These are phyloP conservation scores for Python bivittatus DNA, from an alignment of 2,113 vertebrate genomes.

Conservation along the genomic window DNA sequence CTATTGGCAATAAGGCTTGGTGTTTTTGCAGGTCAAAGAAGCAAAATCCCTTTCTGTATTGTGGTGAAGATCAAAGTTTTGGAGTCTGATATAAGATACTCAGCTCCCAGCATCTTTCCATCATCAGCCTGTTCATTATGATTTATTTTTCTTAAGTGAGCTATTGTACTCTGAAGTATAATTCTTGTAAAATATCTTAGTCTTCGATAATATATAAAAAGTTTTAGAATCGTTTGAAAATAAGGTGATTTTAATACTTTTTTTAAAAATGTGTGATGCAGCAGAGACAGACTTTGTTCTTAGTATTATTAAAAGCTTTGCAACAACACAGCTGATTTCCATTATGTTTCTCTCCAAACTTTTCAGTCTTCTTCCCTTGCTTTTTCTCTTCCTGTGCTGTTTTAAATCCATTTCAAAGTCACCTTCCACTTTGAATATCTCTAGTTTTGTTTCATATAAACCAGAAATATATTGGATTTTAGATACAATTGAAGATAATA, in stretches of 20 bases:
- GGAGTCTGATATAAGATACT: neutral
- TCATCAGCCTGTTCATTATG: constrained; percentile 4
- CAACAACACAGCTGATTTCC: constrained; percentile 22
- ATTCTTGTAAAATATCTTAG: constrained; percentile 22
- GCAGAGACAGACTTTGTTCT: constrained; percentile 28
- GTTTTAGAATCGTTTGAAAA: constrained; percentile 37
- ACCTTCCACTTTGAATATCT: constrained; percentile 46
- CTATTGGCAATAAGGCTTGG: neutral
- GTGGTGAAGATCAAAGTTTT: neutral
- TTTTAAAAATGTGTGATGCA: constrained; percentile 3
- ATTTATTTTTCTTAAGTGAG: constrained; percentile 7
- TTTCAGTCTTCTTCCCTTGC: constrained; percentile 36
- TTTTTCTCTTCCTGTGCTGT: neutral
- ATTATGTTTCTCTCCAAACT: constrained; percentile 15
- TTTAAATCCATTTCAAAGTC: constrained; percentile 45
- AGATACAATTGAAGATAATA: constrained; percentile 44
- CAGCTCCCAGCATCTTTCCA: constrained; percentile 11
- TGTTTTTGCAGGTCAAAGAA: constrained; percentile 19
- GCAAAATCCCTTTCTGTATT: constrained; percentile 8
- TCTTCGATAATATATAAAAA: neutral
- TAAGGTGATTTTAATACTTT: neutral
- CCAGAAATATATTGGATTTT: constrained; percentile 58
- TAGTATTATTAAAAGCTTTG: constrained; percentile 10
- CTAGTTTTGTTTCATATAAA: constrained; percentile 21
- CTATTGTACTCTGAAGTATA: constrained; percentile 20